These are phyloP conservation scores for Thereva nobilitata DNA, from an alignment of 2,888 invertebrate species.

Conservation along the genomic window DNA sequence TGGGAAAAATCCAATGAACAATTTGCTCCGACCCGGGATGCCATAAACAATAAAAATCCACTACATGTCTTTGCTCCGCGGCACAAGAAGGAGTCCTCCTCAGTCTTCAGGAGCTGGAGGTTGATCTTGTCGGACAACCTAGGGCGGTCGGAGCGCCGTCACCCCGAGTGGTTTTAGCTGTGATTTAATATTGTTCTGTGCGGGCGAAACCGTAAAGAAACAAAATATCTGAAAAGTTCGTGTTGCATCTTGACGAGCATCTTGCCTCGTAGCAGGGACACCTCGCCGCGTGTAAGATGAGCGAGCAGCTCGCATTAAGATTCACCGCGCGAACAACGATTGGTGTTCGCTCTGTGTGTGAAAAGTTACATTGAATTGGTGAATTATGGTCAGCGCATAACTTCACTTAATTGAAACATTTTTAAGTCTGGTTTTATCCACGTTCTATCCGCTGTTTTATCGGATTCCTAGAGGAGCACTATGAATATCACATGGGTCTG, in stretches of 20 bases:
- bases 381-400: conserved; percentile 22
- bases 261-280: too few species aligned
- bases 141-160: neutral
- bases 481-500: too few species aligned
- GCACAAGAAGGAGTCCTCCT: neutral
- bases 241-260: too few species aligned
- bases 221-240: too few species aligned
- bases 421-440: conserved; percentile 20
- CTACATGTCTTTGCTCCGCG: conserved; percentile 15
- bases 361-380: conserved; percentile 31
- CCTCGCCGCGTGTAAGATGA: conserved; percentile 5
- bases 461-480: too few species aligned
- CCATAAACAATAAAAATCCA: conserved; percentile 27
- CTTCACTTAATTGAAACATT: conserved; percentile 35
- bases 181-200: too few species aligned
- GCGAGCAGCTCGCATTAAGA: conserved; percentile 21
- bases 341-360: conserved; percentile 1
- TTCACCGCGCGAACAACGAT: conserved; percentile 7
- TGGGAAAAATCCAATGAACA: neutral
- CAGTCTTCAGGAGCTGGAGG: neutral
- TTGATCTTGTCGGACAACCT: conserved; percentile 1
- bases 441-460: too few species aligned
- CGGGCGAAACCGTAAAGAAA: too few species aligned
- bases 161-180: too few species aligned
- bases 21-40: conserved; percentile 16